These are phyloP conservation scores for Tetrao urogallus DNA, from an alignment of 2,113 vertebrate species.

Conservation along the genomic window DNA sequence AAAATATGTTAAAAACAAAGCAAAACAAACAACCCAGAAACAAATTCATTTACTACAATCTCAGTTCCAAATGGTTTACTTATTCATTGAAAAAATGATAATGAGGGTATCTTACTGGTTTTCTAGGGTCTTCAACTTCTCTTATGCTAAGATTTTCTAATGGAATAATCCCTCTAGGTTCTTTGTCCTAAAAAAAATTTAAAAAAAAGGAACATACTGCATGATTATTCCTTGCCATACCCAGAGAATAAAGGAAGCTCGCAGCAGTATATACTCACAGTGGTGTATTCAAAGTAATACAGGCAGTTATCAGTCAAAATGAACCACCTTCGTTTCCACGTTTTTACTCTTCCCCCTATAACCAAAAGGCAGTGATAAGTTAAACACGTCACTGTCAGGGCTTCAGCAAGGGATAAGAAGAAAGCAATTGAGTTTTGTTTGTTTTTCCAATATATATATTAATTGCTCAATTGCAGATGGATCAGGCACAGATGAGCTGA, in stretches of 20 bases:
- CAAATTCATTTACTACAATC: not conserved
- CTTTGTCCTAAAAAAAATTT: slow-evolving; percentile 86
- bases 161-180: slow-evolving; percentile 96
- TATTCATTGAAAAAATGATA: not conserved
- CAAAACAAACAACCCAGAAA: not conserved
- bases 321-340: slow-evolving; percentile 99
- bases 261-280: slow-evolving; percentile 81
- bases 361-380: slow-evolving; percentile 50
- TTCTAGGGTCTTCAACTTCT: slow-evolving; percentile 96
- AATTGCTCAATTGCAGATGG: slow-evolving; percentile 29
- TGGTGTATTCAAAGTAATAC: slow-evolving; percentile 99
- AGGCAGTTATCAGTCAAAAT: slow-evolving; percentile 98
- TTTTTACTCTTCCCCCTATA: slow-evolving; percentile 95
- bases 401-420: not conserved
- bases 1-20: not conserved
- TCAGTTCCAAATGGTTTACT: not conserved
- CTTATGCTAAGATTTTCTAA: slow-evolving; percentile 97
- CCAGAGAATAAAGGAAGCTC: not conserved
- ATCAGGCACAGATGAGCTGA: slow-evolving; percentile 52
- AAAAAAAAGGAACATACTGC: not conserved
- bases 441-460: not conserved
- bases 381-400: not conserved
- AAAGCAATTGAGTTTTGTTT: not conserved
- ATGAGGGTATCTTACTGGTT: slow-evolving; percentile 82
- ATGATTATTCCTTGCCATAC: not conserved